Percentiles rank a stretch among this genome's conserved stretches.
Evolutionary conservation across 2,113 vertebrate species (phyloP).

Genomic region (Protobothrops flavoviridis): DNA sequence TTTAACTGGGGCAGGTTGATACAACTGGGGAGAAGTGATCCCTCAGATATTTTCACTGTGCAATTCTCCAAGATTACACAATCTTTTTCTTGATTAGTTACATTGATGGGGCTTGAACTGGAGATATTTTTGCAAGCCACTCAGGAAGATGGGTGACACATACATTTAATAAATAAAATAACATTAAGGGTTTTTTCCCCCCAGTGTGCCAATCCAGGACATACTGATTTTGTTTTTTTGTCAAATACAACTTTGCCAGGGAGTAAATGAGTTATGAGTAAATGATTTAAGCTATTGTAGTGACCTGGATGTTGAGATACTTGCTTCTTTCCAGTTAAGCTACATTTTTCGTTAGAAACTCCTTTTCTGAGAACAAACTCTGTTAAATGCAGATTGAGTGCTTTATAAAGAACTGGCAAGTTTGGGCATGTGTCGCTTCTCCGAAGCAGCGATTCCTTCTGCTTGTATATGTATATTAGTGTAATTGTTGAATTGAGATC

Average conservation of each 20-base stretch:
- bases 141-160: not conserved
- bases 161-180: not conserved
- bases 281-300: not conserved
- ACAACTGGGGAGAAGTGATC: not conserved
- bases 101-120: not conserved
- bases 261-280: not conserved
- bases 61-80: not conserved
- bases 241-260: not conserved
- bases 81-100: not conserved
- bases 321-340: not conserved
- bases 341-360: not conserved
- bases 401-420: not conserved
- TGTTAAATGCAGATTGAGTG: not conserved
- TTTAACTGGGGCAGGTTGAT: not conserved
- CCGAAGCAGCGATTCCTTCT: not conserved
- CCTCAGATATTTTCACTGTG: not conserved
- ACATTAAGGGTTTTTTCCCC: not conserved
- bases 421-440: not conserved
- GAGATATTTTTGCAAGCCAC: not conserved
- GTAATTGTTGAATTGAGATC: not conserved
- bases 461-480: not conserved
- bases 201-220: not conserved
- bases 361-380: not conserved
- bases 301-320: not conserved
- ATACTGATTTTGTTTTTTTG: not conserved